These are phyloP conservation scores for Piezodorus guildinii DNA, from an alignment of 1,140 invertebrate genomes.

Conservation along the genomic window DNA sequence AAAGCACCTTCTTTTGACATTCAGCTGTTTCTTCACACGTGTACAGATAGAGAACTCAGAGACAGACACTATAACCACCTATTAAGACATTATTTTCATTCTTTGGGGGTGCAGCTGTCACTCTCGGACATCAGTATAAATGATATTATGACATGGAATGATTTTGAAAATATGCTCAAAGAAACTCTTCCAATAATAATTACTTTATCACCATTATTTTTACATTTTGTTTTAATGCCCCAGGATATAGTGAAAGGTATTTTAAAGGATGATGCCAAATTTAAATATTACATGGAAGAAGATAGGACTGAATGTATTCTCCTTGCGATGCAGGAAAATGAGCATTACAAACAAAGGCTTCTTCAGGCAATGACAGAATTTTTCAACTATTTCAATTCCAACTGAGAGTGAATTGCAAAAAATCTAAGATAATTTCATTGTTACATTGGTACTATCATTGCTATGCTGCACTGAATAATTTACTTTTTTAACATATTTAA, in stretches of 20 bases:
- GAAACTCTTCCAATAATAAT: constrained; percentile 6
- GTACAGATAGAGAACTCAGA: background rate
- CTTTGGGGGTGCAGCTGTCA: background rate
- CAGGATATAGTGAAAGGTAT: background rate
- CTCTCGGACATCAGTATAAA: background rate
- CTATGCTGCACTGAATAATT: too few species aligned
- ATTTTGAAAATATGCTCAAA: constrained; percentile 8
- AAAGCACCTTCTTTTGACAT: constrained; percentile 15
- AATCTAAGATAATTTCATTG: too few species aligned
- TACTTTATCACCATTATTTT: constrained; percentile 1
- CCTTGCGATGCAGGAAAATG: too few species aligned
- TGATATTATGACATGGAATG: constrained; percentile 1
- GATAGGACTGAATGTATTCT: background rate
- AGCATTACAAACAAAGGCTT: too few species aligned
- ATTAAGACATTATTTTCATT: constrained; percentile 1
- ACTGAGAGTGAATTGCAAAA: too few species aligned
- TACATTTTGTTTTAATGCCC: constrained; percentile 15
- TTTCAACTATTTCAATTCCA: too few species aligned
- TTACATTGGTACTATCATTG: too few species aligned
- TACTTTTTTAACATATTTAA: too few species aligned
- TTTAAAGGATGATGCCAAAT: background rate
- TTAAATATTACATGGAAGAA: background rate
- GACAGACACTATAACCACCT: background rate
- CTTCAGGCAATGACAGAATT: too few species aligned
- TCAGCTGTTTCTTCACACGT: background rate